Evolutionary conservation across 1,140 invertebrate species (phyloP).

Genomic region (Drosophila orena): DNA sequence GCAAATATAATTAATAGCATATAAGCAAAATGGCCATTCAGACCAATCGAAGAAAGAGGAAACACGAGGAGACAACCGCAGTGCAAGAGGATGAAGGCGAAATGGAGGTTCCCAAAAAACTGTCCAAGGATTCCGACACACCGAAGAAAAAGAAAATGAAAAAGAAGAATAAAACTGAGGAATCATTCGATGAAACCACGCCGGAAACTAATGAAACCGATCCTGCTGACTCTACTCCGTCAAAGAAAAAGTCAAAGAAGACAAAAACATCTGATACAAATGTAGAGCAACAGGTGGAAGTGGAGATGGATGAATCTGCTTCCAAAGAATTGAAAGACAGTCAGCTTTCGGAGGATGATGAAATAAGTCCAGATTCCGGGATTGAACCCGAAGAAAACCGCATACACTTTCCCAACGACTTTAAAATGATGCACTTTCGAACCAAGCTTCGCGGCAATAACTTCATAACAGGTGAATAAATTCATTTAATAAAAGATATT

Average conservation of each 20-base stretch:
- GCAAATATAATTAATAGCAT: background rate
- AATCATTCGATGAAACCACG: background rate
- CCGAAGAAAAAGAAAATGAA: constrained; percentile 67
- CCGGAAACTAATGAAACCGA: constrained; percentile 5
- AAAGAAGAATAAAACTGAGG: constrained; percentile 12
- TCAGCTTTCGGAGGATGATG: constrained; percentile 34
- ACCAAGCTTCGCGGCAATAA: constrained; percentile 63
- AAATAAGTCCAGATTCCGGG: constrained; percentile 66
- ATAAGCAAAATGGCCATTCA: constrained; percentile 71
- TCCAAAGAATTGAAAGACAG: constrained; percentile 11
- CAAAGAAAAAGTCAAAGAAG: constrained; percentile 7
- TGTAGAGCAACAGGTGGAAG: constrained; percentile 20
- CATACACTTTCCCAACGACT: constrained; percentile 71
- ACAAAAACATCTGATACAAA: background rate
- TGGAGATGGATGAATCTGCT: background rate
- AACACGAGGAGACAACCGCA: constrained; percentile 43
- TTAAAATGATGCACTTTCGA: constrained; percentile 78
- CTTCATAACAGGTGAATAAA: constrained; percentile 74
- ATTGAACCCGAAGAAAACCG: constrained; percentile 62
- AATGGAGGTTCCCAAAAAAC: constrained; percentile 66
- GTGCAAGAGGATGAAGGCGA: constrained; percentile 63
- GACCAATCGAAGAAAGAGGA: constrained; percentile 71
- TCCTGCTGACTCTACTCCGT: background rate
- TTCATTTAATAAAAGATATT: background rate
- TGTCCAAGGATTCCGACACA: constrained; percentile 63